These are phyloP conservation scores for Hyperoplus lanceolatus DNA, from an alignment of 2,797 vertebrate genomes.

Conservation along the genomic window DNA sequence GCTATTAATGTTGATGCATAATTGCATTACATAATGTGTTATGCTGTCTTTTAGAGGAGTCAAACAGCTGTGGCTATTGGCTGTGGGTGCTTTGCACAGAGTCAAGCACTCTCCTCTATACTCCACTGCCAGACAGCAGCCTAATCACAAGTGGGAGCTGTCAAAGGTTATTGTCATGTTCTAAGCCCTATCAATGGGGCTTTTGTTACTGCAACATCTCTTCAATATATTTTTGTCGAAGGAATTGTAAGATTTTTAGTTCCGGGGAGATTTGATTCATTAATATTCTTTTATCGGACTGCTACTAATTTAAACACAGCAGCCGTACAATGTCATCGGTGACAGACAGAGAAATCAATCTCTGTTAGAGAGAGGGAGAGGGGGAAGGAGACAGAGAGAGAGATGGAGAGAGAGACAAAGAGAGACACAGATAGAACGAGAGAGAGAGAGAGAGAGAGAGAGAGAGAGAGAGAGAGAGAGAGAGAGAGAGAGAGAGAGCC, in stretches of 20 bases:
- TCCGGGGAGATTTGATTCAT: slow-evolving; percentile 65
- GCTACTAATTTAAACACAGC: slow-evolving; percentile 73
- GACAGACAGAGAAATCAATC: slow-evolving; percentile 78
- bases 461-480: slow-evolving; percentile 11
- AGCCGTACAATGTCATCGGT: slow-evolving; percentile 78
- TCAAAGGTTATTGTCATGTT: slow-evolving; percentile 67
- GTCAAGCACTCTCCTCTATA: slow-evolving; percentile 46
- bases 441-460: slow-evolving; percentile 15
- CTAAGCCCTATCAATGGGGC: slow-evolving; percentile 58
- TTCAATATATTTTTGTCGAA: slow-evolving; percentile 49
- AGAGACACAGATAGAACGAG: background rate
- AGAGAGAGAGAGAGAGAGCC: slow-evolving; percentile 32
- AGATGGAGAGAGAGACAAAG: no score
- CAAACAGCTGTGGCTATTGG: slow-evolving; percentile 76
- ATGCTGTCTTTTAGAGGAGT: slow-evolving; percentile 72
- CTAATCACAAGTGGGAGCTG: slow-evolving; percentile 61
- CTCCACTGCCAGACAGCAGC: slow-evolving; percentile 50
- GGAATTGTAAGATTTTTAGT: slow-evolving; percentile 61
- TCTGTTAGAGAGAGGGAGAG: slow-evolving; percentile 44
- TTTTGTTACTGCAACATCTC: slow-evolving; percentile 58
- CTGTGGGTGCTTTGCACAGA: slow-evolving; percentile 52
- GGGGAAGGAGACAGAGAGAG: slow-evolving; percentile 29
- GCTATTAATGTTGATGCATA: slow-evolving; percentile 83
- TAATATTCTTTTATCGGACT: slow-evolving; percentile 72
- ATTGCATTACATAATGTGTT: slow-evolving; percentile 83